Percentiles rank a stretch among this genome's conserved stretches.
Conservation (phyloP, 2,888 invertebrate species). For the Eupithecia insigniata region DNA sequence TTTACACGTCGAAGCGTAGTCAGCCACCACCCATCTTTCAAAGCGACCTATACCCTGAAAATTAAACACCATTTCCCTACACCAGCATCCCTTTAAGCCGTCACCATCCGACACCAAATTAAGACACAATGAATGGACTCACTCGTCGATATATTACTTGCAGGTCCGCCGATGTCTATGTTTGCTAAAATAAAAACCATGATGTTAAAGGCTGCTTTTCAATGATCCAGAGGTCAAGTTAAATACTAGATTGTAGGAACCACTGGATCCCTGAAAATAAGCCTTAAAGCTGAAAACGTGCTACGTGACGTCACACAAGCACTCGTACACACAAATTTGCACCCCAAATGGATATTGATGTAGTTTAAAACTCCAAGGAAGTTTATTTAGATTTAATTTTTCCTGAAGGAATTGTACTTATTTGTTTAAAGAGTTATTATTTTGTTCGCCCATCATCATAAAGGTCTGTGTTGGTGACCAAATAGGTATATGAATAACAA, state of each 20-base stretch:
- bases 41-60: constrained; percentile 44
- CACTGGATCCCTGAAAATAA: constrained; percentile 11
- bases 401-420: not conserved
- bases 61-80: constrained; percentile 47
- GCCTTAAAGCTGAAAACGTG: constrained; percentile 47
- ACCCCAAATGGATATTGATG: constrained; percentile 44
- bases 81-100: constrained; percentile 48
- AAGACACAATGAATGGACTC: constrained; percentile 80
- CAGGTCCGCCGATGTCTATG: constrained; percentile 61
- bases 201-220: constrained; percentile 58
- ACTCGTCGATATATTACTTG: constrained; percentile 71
- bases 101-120: constrained; percentile 74
- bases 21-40: constrained; percentile 49
- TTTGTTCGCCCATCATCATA: not conserved
- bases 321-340: constrained; percentile 57
- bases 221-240: not conserved
- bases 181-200: constrained; percentile 74
- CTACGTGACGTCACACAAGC: constrained; percentile 51
- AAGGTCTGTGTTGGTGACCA: not conserved
- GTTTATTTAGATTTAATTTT: not conserved
- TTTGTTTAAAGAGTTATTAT: not conserved
- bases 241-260: not conserved
- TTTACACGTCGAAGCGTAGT: constrained; percentile 52
- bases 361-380: not conserved
- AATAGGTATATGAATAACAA: not conserved